Base-by-base conservation (phyloP, 2,888 invertebrate genomes). In the Pandemis cinnamomeana region DNA sequence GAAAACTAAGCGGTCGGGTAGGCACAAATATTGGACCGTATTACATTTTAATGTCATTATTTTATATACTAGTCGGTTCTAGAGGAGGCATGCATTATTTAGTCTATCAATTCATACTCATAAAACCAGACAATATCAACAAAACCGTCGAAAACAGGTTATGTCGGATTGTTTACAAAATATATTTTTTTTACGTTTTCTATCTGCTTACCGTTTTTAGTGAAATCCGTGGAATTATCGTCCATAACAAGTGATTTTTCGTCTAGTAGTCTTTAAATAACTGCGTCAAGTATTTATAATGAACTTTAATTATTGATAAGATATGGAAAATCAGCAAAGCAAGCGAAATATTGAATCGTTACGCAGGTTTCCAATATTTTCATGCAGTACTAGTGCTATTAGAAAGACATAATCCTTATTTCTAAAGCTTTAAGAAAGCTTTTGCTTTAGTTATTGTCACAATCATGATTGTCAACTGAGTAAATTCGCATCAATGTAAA, bases 211-310 rank as follows among this genome's bases (percentile, higher is more conserved):
- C 80, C 80, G 71, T 79, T 80, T 36, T 76, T 74, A 10, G 78
- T 77, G 64, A 80, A 80, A 78, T 79, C 80, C 63, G 71, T 73
- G 13, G 63, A 64, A 7, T 73, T 64, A 10, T 60, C 67, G 53
- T 66, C 53, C 74, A 74, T 74, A 67, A 58, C 70, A 60, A 41
- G n/a, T 0, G 4, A 6, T 51, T 48, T n/a, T 36, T 42, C 3
- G n/a, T 8, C n/a, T 8, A 41, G 42, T 42, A 13, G n/a, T 61
- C n/a, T 41, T 61, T n/a, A 27, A 61, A 61, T n/a, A 42, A 61
- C 42, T 20, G 20, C 42, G 42, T 8, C n/a, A 41, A 41, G 10
- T 13, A 10, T 41, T n/a, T 27, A 27, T 27, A 53, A 53, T 15
- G 53, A 53, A 15, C n/a, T 53, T 53, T 53, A 7, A 53, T 53